Conservation (phyloP, 2,113 vertebrate genomes). For the Oceanodroma tethys region DNA sequence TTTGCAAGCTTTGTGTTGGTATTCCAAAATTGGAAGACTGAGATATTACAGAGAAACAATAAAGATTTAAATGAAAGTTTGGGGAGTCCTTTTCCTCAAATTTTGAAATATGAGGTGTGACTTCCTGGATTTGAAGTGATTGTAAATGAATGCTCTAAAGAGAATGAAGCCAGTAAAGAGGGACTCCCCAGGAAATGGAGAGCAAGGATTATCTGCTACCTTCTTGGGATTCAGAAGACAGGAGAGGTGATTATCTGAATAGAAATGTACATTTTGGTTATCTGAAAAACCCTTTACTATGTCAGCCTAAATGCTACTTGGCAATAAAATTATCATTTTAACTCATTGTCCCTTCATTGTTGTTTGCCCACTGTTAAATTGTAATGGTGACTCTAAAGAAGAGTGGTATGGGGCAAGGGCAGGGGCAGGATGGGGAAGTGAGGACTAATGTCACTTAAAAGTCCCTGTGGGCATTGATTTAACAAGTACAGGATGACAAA, state of each 20-base stretch:
- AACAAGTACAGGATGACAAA: neutral
- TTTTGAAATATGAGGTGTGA: neutral
- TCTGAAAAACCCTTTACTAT: neutral
- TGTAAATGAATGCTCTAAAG: neutral
- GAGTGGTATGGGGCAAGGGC: neutral
- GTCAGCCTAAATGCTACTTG: neutral
- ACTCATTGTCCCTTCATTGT: neutral
- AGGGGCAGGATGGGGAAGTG: accelerated
- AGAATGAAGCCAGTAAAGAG: neutral
- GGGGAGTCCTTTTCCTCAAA: neutral
- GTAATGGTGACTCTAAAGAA: neutral
- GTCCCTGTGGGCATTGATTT: neutral
- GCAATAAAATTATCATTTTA: constrained; percentile 35
- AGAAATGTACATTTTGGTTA: constrained; percentile 1
- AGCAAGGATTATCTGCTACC: neutral
- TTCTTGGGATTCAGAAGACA: neutral
- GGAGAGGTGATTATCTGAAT: neutral
- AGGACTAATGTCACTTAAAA: neutral
- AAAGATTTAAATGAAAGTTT: neutral
- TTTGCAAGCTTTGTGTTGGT: neutral
- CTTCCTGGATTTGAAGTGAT: neutral
- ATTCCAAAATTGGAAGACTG: neutral
- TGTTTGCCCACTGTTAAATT: neutral
- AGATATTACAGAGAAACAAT: neutral
- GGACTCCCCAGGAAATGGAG: neutral